Evolutionary conservation across 2,113 vertebrate genomes (phyloP), one percentile per base, ranked within the genome.

Genomic region (Eonycteris spelaea): DNA sequence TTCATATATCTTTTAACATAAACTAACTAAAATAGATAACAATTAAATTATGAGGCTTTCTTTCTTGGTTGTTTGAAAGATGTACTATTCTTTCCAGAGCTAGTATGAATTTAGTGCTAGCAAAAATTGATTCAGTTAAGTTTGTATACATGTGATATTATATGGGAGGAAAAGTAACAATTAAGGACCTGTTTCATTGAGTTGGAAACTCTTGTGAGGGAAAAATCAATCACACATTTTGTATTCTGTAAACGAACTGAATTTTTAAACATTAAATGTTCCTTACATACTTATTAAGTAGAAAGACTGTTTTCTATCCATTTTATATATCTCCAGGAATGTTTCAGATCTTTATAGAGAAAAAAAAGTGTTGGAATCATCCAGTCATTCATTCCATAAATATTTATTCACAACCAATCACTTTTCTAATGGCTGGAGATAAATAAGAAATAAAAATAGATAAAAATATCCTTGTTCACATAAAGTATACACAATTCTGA

Each of bases 191-290:
- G 15, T 57, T 90, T 96, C 12, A 70, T 38, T 94, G 51, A 78
- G 90, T 61, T 92, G 90, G 70, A 95, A 92, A 90, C 30, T 79
- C 86, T 57, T 43, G 19, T 90, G 67, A 48, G 30, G 19, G 19
- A 71, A 35, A 92, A 94, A 86, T 94, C 28, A 86, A 79, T 75
- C 63, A 57, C 3, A 28, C n/a, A 21, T 94, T 86, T 86, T 92
- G 22, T 22, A 78, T 57, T 78, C 11, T 78, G 21, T 30, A 90
- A 92, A 38, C 43, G 67, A 59, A 48, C 22, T 83, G 68, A 91
- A 74, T 93, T 94, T 93, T 86, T 68, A 59, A 90, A 51, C 35
- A 22, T 30, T 80, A 91, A 28, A 18, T 78, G 11, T 86, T 89
- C 55, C 19, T 92, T 95, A 14, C 14, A 61, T 90, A 43, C 26